Base-by-base conservation (phyloP, 2,888 invertebrate species). In the Poecilus cupreus region DNA sequence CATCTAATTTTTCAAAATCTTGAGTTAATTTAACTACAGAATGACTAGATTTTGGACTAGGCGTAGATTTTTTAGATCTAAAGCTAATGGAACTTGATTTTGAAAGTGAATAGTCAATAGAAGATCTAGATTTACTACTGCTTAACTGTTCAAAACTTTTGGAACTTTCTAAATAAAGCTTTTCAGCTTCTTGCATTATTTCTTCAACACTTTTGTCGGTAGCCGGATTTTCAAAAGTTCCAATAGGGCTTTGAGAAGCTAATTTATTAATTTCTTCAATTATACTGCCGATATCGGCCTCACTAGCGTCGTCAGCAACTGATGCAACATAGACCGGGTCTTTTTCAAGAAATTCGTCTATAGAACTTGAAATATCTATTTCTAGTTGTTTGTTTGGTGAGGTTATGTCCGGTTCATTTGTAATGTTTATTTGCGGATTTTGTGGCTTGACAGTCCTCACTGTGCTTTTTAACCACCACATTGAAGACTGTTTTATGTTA, bases 201-300 rank as follows among this genome's bases (percentile, higher is more conserved):
- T 93, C 92, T 83, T 92, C 92, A 4, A 93, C 90, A 86, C 90
- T 91, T 51, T 91, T 89, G 81, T 90, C 90, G 37, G 90, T 90
- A 0, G 86, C 86, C 81, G 88, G 89, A 82, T 88, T 90, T 70
- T 88, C 88, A 83, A 87, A 88, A 8, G 88, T 8, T 3, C 89
- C 89, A 37, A 89, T 84, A 8, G 89, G 89, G 84, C 89, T 89
- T 84, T 89, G 87, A 0, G 89, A 89, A 8, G 89, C 89, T 26
- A 89, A 86, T 83, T 93, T 92, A 84, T 92, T 93, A 2, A 94
- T 93, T 89, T 94, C 94, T 85, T 91, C 93, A 84, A 94, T 92
- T 87, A 94, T 93, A 88, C 91, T 92, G 84, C 92, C 93, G 6
- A 94, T 92, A 88, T 94, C 94, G 72, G 92, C 90, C 84, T 92